Base-by-base conservation (phyloP, 1,140 invertebrate species). In the Ceratina japonica region DNA sequence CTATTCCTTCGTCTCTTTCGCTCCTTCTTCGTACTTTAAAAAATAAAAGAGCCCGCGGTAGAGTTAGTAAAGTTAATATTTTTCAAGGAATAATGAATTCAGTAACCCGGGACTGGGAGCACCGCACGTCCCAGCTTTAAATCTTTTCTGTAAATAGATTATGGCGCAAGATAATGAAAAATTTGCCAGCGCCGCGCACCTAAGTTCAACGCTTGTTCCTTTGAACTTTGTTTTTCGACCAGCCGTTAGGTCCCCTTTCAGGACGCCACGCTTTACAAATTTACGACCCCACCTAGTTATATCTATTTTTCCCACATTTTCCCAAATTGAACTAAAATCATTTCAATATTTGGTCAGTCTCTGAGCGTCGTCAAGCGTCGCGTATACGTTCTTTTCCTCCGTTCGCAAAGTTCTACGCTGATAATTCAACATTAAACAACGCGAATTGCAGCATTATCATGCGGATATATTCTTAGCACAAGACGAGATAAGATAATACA, bases 81-180 rank as follows among this genome's bases (percentile, higher is more conserved):
- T 87, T 88, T 84, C 31, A 82, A 80, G 75, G 79, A 77, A 87
- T 87, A 88, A 87, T 86, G 83, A 86, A 84, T 87, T 87, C 75
- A 20, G 77, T 75, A 71, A 70, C 69, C 49, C 63, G 58, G 37
- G 59, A 72, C 82, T 63, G 62, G 54, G 71, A 51, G 75, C 59
- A 65, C 37, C 58, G 64, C 82, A 82, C 82, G 82, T 84, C 56
- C 63, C 54, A 68, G 59, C 85, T 80, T 83, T 84, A 85, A 87
- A 88, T 88, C 85, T 85, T 84, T 82, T 84, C 72, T 75, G 84
- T 84, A 87, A 80, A 82, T 82, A 80, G 82, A 87, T 81, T 83
- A 81, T 77, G 70, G 65, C 75, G 76, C 59, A 66, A 87, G 86
- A 86, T 87, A 87, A 86, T 87, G 83, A 86, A 86, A 81, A 83